Base-by-base conservation (phyloP, 2,888 invertebrate species). In the Philaethria dido region DNA sequence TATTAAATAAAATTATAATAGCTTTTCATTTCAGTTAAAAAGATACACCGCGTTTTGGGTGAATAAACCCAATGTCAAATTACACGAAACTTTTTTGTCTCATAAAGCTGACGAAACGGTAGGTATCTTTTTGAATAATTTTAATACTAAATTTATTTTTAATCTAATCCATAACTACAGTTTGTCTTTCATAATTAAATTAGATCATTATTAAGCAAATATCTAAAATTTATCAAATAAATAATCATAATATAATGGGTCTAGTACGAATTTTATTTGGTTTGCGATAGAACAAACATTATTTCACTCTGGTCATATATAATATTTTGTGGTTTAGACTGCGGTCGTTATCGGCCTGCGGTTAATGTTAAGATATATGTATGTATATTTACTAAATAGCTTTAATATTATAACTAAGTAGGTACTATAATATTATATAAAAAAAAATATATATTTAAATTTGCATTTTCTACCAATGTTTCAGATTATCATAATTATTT, bases 331-430 rank as follows among this genome's bases (percentile, higher is more conserved):
- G 33, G 54, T 36, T 36, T 54, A 54, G 13, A 54, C 18, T 20
- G 54, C 54, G 54, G 54, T 36, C 33, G 54, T 13, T 54, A 54
- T 13, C 33, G 18, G 33, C n/a, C 18, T 33, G 54, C 54, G 54
- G 54, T 18, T 18, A 33, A 18, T 36, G 33, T 54, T 36, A 54
- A 54, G 16, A 54, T 54, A 54, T 54, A 54, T 33, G 36, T 54
- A 36, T 36, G 18, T 18, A 33, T 54, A 18, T 33, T 36, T 14
- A 14, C 11, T 36, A 54, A 13, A 47, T 13, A 47, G 20, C 13
- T 47, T 47, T 0, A 47, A 22, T 47, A 22, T 20, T 14, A 3
- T 45, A 11, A 45, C 20, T 13, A 11, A 22, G 47, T 45, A 45
- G 3, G 14, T 18, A 13, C 2, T 16, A 20, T 3, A 4, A 11